phyloP scores from a whole-genome alignment of 2,797 vertebrate genomes.

The Lateolabrax maculatus region DNA sequence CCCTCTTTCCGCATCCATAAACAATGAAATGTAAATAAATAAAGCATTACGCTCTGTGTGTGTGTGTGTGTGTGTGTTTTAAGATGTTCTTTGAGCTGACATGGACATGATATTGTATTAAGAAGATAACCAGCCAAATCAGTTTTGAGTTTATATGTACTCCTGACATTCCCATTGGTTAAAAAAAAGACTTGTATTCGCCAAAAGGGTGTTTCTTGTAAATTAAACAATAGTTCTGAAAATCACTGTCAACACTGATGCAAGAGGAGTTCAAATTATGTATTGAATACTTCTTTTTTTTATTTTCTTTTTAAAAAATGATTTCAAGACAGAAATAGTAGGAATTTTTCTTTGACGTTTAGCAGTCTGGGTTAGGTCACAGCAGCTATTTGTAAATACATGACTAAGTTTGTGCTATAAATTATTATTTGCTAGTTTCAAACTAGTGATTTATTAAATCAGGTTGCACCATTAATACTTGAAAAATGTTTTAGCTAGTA shows the following conservation, averaged over 20 bases:
- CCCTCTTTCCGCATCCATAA: slow-evolving; percentile 78
- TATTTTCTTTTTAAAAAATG: neutral
- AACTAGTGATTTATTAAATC: neutral
- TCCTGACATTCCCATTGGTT: neutral
- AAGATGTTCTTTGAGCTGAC: slow-evolving; percentile 7
- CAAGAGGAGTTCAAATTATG: neutral
- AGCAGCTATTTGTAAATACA: neutral
- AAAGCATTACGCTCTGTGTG: slow-evolving; percentile 56
- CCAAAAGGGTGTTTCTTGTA: neutral
- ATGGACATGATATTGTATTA: slow-evolving; percentile 26
- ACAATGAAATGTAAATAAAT: slow-evolving; percentile 83
- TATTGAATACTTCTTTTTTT: neutral
- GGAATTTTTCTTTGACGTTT: neutral
- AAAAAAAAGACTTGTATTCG: neutral
- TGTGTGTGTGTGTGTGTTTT: slow-evolving; percentile 37
- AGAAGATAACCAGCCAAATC: slow-evolving; percentile 3
- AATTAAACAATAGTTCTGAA: neutral
- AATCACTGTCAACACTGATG: neutral
- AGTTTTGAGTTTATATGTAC: neutral
- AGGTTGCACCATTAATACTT: no score
- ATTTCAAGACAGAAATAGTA: neutral
- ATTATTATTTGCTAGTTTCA: neutral
- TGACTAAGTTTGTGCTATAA: neutral
- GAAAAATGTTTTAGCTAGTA: neutral
- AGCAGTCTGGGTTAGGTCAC: neutral